A percentile compares a stretch with the other conserved stretches of the same genome.
These are phyloP conservation scores for Liodrosophila aerea DNA, from an alignment of 2,888 invertebrate species.

Conservation along the genomic window DNA sequence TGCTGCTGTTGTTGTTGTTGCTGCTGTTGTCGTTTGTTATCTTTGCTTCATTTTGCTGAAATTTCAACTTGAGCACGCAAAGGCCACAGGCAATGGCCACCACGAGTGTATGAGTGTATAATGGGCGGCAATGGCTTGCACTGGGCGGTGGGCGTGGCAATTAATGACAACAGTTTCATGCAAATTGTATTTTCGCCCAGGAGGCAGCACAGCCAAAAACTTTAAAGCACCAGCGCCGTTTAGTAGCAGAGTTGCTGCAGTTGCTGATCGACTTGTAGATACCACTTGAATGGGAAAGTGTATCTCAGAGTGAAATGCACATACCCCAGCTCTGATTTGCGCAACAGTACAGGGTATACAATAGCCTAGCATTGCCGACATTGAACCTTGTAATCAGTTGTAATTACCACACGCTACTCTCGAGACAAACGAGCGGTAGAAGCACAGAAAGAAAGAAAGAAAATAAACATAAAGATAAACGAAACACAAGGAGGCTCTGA, in stretches of 20 bases:
- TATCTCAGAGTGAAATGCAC: no score
- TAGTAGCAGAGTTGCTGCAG: not conserved
- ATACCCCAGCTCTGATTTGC: no score
- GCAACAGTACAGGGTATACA: slow-evolving; percentile 13
- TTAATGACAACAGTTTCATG: slow-evolving; percentile 58
- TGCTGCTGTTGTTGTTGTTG: slow-evolving; percentile 3
- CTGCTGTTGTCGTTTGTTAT: slow-evolving; percentile 47
- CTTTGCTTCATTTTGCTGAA: slow-evolving; percentile 68
- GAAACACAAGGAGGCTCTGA: no score
- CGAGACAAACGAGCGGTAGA: not conserved
- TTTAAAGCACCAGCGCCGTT: not conserved
- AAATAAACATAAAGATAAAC: no score
- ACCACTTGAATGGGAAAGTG: not conserved
- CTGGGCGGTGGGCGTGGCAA: slow-evolving; percentile 60
- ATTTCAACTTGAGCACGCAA: slow-evolving; percentile 75
- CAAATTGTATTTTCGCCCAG: slow-evolving; percentile 37
- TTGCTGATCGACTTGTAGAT: not conserved
- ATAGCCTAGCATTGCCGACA: slow-evolving; percentile 34
- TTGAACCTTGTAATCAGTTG: slow-evolving; percentile 47
- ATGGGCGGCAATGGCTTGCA: not conserved
- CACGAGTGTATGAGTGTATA: not conserved
- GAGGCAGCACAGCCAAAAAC: slow-evolving; percentile 15
- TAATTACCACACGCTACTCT: slow-evolving; percentile 29
- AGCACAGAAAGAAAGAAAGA: no score
- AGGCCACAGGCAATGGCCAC: slow-evolving; percentile 27